Base-by-base conservation (phyloP, 2,888 invertebrate genomes). In the Diadegma fenestrale region DNA sequence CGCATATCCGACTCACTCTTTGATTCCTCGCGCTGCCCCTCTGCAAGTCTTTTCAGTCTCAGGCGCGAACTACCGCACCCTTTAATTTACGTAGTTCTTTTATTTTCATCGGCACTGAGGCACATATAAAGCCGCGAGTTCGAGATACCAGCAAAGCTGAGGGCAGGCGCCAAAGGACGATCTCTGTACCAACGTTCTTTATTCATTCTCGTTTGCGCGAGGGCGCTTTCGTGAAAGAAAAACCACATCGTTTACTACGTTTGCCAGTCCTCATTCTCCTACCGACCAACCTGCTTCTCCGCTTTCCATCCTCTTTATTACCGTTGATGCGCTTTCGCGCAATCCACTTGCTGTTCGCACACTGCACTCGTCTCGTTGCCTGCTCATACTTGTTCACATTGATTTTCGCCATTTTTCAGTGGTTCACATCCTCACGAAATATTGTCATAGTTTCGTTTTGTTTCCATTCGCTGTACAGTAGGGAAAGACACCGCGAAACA, bases 171-270 rank as follows among this genome's bases (percentile, higher is more conserved):
- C n/a, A 68, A 51, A 19, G 51, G 22, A 51, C 30, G 33, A 43
- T 68, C 72, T 66, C 71, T 75, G 63, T 48, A 77, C 66, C 66
- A 77, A 68, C 68, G 89, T 89, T 88, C 90, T 91, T 92, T 92
- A 92, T 92, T 93, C 93, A 92, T 92, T 91, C 91, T 89, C 88
- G 86, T 88, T 91, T 90, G 89, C 89, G 69, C 87, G 85, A 79
- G 86, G 85, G 68, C 63, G 77, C 76, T 80, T 81, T 63, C 86
- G 90, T 92, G 91, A 93, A 93, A 92, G 92, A 92, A 86, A 86
- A 93, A 93, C 93, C 93, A 90, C 93, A 93, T 91, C 92, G 92
- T 90, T 93, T 92, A 92, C 91, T 90, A 89, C 87, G 88, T 89
- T 90, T 91, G 87, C 88, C 87, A 87, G 84, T 86, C 80, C 88